Conservation (phyloP, 2,888 invertebrate species). For the Cacoxenus indagator region DNA sequence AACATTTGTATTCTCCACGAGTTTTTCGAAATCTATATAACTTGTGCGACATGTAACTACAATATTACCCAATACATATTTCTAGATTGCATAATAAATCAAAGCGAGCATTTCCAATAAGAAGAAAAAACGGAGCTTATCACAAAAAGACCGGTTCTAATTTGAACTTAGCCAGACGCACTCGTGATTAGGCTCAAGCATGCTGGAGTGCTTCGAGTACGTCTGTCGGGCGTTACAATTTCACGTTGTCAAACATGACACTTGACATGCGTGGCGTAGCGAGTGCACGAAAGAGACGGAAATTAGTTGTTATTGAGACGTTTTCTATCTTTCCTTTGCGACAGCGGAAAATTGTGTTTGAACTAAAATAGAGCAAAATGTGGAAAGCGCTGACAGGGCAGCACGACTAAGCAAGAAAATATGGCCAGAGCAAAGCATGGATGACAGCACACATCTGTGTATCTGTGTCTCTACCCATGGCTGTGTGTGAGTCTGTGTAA, state of each 20-base stretch:
- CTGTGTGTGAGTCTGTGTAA: neutral
- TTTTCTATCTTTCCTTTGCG: conserved; percentile 50
- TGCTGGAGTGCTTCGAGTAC: neutral
- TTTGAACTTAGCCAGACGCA: conserved; percentile 5
- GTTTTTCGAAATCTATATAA: no score
- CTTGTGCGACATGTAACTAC: neutral
- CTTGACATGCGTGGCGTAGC: conserved; percentile 37
- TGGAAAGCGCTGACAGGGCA: neutral
- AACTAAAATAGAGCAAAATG: neutral
- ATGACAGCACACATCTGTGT: no score
- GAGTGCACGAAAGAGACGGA: conserved; percentile 28
- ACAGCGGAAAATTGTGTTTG: neutral
- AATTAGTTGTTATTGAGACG: conserved; percentile 53
- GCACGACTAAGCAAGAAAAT: neutral
- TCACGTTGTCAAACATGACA: conserved; percentile 28
- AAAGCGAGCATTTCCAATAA: neutral
- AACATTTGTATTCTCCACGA: no score
- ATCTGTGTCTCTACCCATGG: no score
- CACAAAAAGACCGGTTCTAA: conserved; percentile 7
- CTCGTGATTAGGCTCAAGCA: conserved; percentile 2
- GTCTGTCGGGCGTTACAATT: conserved; percentile 11
- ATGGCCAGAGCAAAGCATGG: no score
- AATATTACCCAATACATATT: neutral
- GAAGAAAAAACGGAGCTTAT: conserved; percentile 7
- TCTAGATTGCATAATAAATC: neutral